Base-by-base conservation (phyloP, 2,113 vertebrate species). In the Riparia riparia region DNA sequence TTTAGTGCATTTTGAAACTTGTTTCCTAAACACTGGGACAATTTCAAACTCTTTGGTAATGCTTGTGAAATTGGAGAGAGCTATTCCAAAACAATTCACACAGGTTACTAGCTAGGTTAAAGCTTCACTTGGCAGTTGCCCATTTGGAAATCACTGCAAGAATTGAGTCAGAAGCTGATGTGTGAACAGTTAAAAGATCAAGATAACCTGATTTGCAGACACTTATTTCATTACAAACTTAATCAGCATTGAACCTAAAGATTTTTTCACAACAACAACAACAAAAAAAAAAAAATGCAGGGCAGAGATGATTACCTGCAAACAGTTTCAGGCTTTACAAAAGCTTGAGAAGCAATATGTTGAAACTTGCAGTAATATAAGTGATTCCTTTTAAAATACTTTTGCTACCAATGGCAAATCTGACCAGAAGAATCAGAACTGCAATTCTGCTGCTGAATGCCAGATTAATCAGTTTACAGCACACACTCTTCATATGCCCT, bases 151-250 rank as follows among this genome's bases (percentile, higher is more conserved):
- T 70, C 29, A 73, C 47, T 70, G 47, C 39, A 85, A 78, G 60
- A 91, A 74, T 1, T 85, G 45, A 96, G 90, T 95, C 95, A 96
- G 91, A 93, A 87, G 71, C 45, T 90, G 63, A 93, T 24, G 61
- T 2, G 9, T n/a, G 32, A 89, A 85, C 18, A 73, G 50, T 58
- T 44, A 41, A 54, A 80, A 91, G 79, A 93, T 92, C 56, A 90
- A 95, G 85, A 95, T 56, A 94, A 64, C 51, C 25, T 86, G 64
- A 96, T 77, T 1, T 83, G 41, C 24, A 87, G 63, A 80, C 56
- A 81, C 28, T 11, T 51, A 86, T 66, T 90, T 93, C 64, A 94
- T 63, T 4, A 96, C 56, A 85, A 89, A 94, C 44, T 86, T 85
- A 65, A 88, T 91, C 73, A 85, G 50, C 82, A 91, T 6, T 69